Evolutionary conservation across 2,113 vertebrate genomes (phyloP).

Genomic region (Rhynchomys soricoides): DNA sequence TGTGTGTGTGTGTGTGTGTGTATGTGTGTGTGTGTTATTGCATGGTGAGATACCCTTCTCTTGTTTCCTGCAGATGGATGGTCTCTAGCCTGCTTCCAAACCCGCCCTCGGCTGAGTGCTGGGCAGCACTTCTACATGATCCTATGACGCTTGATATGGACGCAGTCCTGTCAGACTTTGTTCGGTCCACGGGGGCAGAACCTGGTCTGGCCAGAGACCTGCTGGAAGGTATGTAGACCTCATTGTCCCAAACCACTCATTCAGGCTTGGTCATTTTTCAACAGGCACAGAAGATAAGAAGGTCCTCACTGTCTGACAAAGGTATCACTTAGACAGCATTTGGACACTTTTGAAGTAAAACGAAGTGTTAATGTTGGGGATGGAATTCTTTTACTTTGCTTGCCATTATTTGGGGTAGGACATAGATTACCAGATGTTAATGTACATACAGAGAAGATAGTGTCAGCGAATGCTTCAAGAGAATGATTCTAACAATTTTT

Average conservation of each 20-base stretch:
- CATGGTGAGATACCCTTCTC: conserved; percentile 2
- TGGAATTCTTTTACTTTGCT: neutral
- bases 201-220: conserved; percentile 99
- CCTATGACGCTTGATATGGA: conserved; percentile 99
- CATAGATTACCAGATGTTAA: neutral
- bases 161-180: conserved; percentile 99
- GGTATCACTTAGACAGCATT: neutral
- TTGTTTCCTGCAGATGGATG: conserved; percentile 90
- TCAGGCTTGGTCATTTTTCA: neutral
- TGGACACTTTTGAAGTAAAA: neutral
- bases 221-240: conserved; percentile 94
- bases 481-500: neutral
- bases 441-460: neutral
- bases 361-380: neutral
- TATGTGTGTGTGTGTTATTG: too few relatives aligned
- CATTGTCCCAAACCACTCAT: too few relatives aligned
- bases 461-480: neutral
- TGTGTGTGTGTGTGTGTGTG: neutral
- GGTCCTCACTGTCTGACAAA: neutral
- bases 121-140: conserved; percentile 94
- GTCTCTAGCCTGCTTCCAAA: conserved; percentile 91
- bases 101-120: conserved; percentile 92
- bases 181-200: conserved; percentile 99
- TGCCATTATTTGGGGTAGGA: neutral
- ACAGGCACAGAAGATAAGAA: neutral